Evolutionary conservation across 2,888 invertebrate species (phyloP), one percentile per base, ranked within the genome.

Genomic region (Trichogramma evanescens): DNA sequence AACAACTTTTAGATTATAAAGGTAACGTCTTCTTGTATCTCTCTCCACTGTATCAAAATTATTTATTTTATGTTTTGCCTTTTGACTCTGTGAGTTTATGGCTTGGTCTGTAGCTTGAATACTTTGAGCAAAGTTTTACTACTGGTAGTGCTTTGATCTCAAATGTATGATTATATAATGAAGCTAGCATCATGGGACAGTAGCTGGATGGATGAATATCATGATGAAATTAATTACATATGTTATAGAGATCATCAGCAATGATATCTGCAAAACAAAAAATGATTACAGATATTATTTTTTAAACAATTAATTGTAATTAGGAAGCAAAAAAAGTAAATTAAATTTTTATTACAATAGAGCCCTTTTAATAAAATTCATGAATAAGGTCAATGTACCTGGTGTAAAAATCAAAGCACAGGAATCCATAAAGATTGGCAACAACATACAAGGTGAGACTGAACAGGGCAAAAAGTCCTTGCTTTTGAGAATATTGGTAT

Each of bases 151-250:
- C 54, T 63, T 56, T 61, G 59, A 63, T 65, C 61, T 64, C 66
- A 63, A 51, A 58, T 56, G 60, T 62, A 54, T 66, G 26, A 26
- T 26, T 67, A 65, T 68, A 53, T 56, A 66, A 65, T 60, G 50
- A 62, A 64, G 58, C 66, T 65, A 66, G 61, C 68, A 70, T 70
- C 71, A 72, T 67, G 70, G 70, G 64, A 63, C 65, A 64, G 65
- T 64, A 26, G 26, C 26, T 72, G 70, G 72, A 62, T 68, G 67
- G 61, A 63, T 59, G 38, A 50, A 57, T 63, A 67, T 63, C 64
- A 64, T 64, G 52, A 55, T 59, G 45, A 50, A 59, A 51, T 48
- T 49, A 59, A 56, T 53, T 38, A 57, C 10, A 6, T 61, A 51
- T 54, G 48, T 58, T 44, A n/a, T 52, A 38, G 55, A 48, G 51